Evolutionary conservation across 2,888 invertebrate species (phyloP), one percentile per base, ranked within the genome.

Genomic region (Melolontha melolontha): DNA sequence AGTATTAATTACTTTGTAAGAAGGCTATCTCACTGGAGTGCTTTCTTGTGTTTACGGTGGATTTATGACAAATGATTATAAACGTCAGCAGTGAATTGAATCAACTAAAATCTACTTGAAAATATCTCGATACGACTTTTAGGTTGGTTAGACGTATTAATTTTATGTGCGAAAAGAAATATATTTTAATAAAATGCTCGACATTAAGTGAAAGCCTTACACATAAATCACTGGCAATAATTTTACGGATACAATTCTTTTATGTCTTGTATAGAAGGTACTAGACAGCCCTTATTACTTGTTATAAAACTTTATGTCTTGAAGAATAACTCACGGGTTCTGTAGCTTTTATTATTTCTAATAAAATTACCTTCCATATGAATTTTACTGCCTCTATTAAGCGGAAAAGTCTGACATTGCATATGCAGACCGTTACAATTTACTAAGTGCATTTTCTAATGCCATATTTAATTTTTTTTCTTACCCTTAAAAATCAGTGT

Each of bases 31-130:
- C 51, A 34, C 51, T 12, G 10, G 51, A 52, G 51, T 52, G 51
- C 51, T 52, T 52, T 52, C 51, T 52, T 52, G 51, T 52, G 51
- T 52, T 52, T 22, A 52, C 29, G 51, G 51, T 29, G 51, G 27
- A 52, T 52, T 52, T 52, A 52, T 52, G 34, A 14, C 51, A 34
- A 52, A n/a, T 34, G 51, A 52, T 52, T 34, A 34, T 6, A 34
- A 2, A 34, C 34, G 1, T 34, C 50, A 8, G 50, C 11, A 51
- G 16, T 51, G 29, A 29, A 51, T 29, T 22, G n/a, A 17, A 27
- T 27, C n/a, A 51, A 51, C 6, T 16, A 51, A 51, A 51, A 51
- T n/a, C 12, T 22, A 51, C 22, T 22, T 27, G 29, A 51, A 22
- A 51, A 51, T 27, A 51, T 29, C 51, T 51, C 27, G 7, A 51